These are phyloP conservation scores for Cephus spinipes DNA, from an alignment of 2,888 invertebrate genomes.

Conservation along the genomic window DNA sequence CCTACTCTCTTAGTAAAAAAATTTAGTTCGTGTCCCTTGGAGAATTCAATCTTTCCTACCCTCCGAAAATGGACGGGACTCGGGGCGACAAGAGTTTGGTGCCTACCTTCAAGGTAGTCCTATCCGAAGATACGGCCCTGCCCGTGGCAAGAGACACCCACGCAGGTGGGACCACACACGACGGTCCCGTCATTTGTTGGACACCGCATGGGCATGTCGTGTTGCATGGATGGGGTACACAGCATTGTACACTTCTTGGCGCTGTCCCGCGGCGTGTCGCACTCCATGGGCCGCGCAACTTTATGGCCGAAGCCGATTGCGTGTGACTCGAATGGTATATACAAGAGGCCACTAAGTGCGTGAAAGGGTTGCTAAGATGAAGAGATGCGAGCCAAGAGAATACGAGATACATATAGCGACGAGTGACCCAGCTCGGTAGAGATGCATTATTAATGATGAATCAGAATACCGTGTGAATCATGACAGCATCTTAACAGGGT, in stretches of 20 bases:
- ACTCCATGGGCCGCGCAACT: constrained; percentile 47
- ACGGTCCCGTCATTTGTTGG: constrained; percentile 64
- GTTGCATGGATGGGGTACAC: constrained; percentile 51
- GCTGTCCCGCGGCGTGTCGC: constrained; percentile 57
- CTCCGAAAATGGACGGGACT: not conserved
- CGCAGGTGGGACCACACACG: constrained; percentile 65
- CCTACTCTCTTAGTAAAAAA: not conserved
- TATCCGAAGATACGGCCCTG: constrained; percentile 15
- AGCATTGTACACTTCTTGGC: constrained; percentile 57
- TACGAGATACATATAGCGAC: constrained; percentile 8
- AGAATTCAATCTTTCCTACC: not conserved
- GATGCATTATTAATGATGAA: constrained; percentile 41
- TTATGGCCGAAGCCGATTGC: constrained; percentile 54
- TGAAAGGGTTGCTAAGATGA: constrained; percentile 16
- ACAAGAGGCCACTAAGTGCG: constrained; percentile 22
- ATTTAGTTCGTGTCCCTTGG: not conserved
- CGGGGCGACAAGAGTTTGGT: not conserved
- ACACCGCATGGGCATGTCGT: constrained; percentile 59
- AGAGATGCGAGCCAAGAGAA: constrained; percentile 24
- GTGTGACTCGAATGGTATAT: constrained; percentile 46
- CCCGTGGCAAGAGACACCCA: constrained; percentile 51
- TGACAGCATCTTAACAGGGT: not conserved
- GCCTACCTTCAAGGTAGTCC: not conserved
- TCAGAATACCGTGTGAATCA: not conserved
- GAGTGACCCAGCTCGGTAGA: not conserved